Evolutionary conservation across 2,888 invertebrate species (phyloP).

Genomic region (Oscheius sp.): DNA sequence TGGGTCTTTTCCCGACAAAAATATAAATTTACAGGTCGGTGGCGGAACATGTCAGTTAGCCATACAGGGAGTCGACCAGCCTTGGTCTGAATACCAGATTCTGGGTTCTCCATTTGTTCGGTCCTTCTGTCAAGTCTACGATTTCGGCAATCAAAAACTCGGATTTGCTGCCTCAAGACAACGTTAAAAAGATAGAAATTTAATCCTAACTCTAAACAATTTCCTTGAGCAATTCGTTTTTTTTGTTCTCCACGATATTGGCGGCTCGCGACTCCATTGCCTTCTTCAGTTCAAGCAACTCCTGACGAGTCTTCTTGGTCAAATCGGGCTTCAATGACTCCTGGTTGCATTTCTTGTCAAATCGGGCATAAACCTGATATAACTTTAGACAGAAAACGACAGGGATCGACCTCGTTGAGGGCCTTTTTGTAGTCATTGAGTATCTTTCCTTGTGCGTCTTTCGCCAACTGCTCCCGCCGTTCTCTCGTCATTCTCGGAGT

Average conservation of each 20-base stretch:
- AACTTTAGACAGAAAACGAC: neutral
- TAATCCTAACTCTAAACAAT: slow-evolving; percentile 41
- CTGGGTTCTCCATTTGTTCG: neutral
- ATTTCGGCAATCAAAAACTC: neutral
- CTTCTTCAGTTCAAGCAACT: slow-evolving; percentile 52
- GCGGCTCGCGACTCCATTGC: slow-evolving; percentile 48
- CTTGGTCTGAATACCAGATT: neutral
- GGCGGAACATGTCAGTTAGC: neutral
- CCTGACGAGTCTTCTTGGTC: slow-evolving; percentile 46
- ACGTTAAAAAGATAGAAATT: neutral
- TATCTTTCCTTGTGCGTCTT: slow-evolving; percentile 82
- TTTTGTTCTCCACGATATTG: slow-evolving; percentile 48
- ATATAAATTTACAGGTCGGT: neutral
- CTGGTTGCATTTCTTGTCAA: slow-evolving; percentile 79
- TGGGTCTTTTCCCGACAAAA: neutral
- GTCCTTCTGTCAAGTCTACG: neutral
- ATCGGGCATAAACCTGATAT: slow-evolving; percentile 75
- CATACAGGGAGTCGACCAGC: neutral
- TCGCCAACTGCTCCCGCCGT: slow-evolving; percentile 87
- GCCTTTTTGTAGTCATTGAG: slow-evolving; percentile 67
- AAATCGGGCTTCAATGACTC: slow-evolving; percentile 74
- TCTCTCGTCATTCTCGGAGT: slow-evolving; percentile 85
- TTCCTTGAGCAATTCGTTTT: slow-evolving; percentile 55
- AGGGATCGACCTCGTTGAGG: slow-evolving; percentile 55
- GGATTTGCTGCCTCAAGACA: neutral